Percentiles rank a stretch among this genome's conserved stretches.
Evolutionary conservation across 2,888 invertebrate genomes (phyloP).

Genomic region (Cantharis lateralis): DNA sequence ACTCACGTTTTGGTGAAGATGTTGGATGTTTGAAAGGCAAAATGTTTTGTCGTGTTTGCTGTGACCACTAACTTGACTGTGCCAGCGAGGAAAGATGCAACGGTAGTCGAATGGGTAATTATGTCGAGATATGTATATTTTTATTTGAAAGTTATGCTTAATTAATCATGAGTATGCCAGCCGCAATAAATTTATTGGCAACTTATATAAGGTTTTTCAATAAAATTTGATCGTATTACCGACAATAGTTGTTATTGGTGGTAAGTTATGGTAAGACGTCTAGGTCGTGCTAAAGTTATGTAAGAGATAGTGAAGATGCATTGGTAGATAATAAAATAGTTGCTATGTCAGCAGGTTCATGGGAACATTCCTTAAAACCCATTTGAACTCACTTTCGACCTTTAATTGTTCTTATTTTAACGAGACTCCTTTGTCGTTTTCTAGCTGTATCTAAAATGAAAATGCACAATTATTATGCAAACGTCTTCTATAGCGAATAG

Average conservation of each 20-base stretch:
- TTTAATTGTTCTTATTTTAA: conserved; percentile 27
- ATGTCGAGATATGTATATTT: not conserved
- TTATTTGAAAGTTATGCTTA: not conserved
- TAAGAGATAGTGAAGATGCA: conserved; percentile 35
- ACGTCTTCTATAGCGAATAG: not conserved
- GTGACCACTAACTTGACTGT: no score
- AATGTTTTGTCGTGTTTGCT: no score
- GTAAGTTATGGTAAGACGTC: conserved; percentile 26
- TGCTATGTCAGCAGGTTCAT: conserved; percentile 37
- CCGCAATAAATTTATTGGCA: not conserved
- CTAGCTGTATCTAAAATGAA: conserved; percentile 11
- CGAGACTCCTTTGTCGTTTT: conserved; percentile 14
- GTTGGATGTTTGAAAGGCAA: not conserved
- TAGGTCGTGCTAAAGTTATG: conserved; percentile 35
- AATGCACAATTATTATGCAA: conserved; percentile 16
- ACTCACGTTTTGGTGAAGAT: no score
- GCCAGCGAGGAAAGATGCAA: not conserved
- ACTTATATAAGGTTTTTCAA: not conserved
- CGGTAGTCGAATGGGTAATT: not conserved
- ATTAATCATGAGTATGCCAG: not conserved
- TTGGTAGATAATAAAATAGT: conserved; percentile 28
- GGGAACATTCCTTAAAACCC: conserved; percentile 34
- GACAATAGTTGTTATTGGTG: conserved; percentile 6
- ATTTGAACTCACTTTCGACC: conserved; percentile 29
- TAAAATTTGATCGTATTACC: not conserved